Evolutionary conservation across 2,797 vertebrate species (phyloP).

Genomic region (Peromyscus melanophrys): DNA sequence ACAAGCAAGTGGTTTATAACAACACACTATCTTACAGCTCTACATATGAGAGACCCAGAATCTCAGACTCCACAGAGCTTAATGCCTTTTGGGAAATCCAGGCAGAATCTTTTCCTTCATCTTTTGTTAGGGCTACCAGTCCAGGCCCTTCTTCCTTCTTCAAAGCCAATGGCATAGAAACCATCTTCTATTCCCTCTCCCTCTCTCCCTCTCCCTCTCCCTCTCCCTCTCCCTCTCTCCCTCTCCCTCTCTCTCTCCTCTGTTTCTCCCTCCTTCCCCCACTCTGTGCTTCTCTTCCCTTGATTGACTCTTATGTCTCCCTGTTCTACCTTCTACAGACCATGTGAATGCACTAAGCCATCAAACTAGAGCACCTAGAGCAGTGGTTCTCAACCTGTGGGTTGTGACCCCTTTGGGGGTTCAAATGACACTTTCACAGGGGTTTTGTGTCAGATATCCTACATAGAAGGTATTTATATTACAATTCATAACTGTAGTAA

Average conservation of each 20-base stretch:
- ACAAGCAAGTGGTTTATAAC: background rate
- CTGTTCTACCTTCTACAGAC: background rate
- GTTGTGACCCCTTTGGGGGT: background rate
- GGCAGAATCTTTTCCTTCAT: background rate
- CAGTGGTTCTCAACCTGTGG: background rate
- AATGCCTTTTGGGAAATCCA: background rate
- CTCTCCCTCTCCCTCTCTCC: no score
- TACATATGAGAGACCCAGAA: background rate
- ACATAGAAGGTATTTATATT: background rate
- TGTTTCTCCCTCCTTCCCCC: background rate
- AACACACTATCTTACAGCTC: background rate
- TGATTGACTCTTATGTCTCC: background rate
- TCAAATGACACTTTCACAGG: background rate
- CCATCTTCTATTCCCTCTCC: background rate
- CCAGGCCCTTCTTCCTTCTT: background rate
- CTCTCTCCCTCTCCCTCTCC: background rate
- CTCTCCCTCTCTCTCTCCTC: no score
- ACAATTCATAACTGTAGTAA: background rate
- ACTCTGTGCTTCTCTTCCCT: background rate
- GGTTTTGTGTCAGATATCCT: background rate
- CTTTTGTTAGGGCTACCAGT: background rate
- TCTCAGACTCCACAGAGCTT: background rate
- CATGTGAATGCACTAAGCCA: background rate
- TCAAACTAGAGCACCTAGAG: background rate
- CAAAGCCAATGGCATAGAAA: background rate